A percentile compares a stretch with the other conserved stretches of the same genome.
Evolutionary conservation across 2,888 invertebrate genomes (phyloP).

Genomic region (Agriotes lineatus): DNA sequence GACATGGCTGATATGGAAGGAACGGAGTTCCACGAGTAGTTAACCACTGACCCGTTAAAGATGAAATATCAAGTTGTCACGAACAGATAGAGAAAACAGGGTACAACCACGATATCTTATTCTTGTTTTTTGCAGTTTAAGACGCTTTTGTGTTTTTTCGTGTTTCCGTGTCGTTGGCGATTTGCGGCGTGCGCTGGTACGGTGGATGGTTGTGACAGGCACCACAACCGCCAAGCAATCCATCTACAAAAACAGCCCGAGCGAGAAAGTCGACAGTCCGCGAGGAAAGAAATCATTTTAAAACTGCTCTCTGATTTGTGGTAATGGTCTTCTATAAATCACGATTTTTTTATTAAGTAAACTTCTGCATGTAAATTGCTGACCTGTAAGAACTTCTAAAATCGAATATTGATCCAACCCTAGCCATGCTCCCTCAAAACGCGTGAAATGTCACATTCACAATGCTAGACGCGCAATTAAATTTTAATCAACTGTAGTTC

Average conservation of each 20-base stretch:
- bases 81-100: conserved; percentile 35
- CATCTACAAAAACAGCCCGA: conserved; percentile 39
- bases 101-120: conserved; percentile 24
- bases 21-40: not conserved
- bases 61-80: conserved; percentile 42
- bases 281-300: conserved; percentile 37
- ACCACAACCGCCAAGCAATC: conserved; percentile 28
- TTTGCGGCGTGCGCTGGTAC: conserved; percentile 36
- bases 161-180: conserved; percentile 37
- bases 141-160: conserved; percentile 36
- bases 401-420: no score
- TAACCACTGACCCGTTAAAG: conserved; percentile 33
- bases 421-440: no score
- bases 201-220: conserved; percentile 39
- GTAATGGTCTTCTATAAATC: no score
- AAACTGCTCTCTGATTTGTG: no score
- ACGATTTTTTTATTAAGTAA: no score
- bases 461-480: no score
- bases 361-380: no score
- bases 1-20: not conserved
- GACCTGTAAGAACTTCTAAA: no score
- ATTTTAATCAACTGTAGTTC: no score
- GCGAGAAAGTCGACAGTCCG: conserved; percentile 31
- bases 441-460: no score
- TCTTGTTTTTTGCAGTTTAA: conserved; percentile 31